phyloP scores from a whole-genome alignment of 2,113 vertebrate species.

The Pseudolaguvia tuberculata region DNA sequence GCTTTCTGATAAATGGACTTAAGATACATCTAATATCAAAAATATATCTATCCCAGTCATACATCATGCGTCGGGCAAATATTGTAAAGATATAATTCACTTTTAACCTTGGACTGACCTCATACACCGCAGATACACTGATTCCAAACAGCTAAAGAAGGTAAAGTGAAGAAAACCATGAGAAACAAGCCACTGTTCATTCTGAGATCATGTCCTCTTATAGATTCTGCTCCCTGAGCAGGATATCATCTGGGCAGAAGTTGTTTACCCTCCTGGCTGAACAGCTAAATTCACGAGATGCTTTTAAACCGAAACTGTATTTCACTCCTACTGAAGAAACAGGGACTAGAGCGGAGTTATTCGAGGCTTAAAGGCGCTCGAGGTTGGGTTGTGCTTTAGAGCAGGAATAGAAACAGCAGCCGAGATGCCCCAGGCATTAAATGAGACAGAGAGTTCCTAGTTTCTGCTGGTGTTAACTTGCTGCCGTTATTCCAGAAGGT shows the following conservation, averaged over 20 bases:
- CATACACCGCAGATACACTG: not conserved
- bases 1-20: conserved; percentile 26
- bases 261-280: conserved; percentile 18
- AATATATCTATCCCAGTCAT: conserved; percentile 19
- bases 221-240: not conserved
- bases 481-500: conserved; percentile 66
- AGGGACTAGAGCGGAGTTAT: conserved; percentile 29
- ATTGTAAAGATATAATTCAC: not conserved
- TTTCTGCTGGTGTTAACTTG: conserved; percentile 37
- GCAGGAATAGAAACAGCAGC: conserved; percentile 36
- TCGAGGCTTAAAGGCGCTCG: conserved; percentile 22
- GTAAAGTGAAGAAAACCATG: conserved; percentile 14
- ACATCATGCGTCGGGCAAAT: not conserved
- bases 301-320: conserved; percentile 2
- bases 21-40: conserved; percentile 23
- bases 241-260: not conserved
- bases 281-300: conserved; percentile 30
- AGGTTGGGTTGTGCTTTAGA: conserved; percentile 45
- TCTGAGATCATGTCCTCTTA: conserved; percentile 10
- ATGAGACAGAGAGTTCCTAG: conserved; percentile 22
- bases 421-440: conserved; percentile 28
- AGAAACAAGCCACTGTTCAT: not conserved
- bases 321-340: conserved; percentile 27
- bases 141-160: conserved; percentile 10
- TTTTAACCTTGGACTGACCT: not conserved